A percentile compares a stretch with the other conserved stretches of the same genome.
These are phyloP conservation scores for Iselma pallidipennis DNA, from an alignment of 2,888 invertebrate genomes.

Conservation along the genomic window DNA sequence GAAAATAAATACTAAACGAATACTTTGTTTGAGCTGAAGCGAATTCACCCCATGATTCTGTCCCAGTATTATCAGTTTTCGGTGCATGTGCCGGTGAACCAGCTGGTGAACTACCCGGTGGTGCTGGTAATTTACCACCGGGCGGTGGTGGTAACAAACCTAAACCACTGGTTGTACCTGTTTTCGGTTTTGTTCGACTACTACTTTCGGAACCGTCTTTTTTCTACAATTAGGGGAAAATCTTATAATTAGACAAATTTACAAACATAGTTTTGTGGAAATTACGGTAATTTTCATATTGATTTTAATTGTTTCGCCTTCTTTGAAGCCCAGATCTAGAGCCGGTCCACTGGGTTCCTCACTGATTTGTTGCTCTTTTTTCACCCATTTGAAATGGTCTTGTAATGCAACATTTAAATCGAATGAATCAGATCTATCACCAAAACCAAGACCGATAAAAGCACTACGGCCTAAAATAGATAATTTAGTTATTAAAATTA, in stretches of 20 bases:
- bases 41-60: constrained; percentile 80
- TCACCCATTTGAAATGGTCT: constrained; percentile 96
- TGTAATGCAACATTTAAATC: constrained; percentile 98
- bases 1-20: constrained; percentile 8
- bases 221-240: constrained; percentile 66
- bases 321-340: constrained; percentile 96
- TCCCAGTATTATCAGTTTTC: constrained; percentile 44
- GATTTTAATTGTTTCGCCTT: constrained; percentile 99
- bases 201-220: constrained; percentile 80
- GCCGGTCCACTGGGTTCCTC: constrained; percentile 82
- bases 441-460: constrained; percentile 96
- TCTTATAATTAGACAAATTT: too few relatives aligned
- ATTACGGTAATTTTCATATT: constrained; percentile 95
- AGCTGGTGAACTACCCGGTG: constrained; percentile 79
- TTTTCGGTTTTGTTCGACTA: constrained; percentile 67
- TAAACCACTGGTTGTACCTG: constrained; percentile 53
- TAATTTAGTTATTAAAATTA: background rate
- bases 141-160: constrained; percentile 81
- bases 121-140: constrained; percentile 74
- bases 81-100: constrained; percentile 66
- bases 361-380: constrained; percentile 78
- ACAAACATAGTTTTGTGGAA: too few relatives aligned
- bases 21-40: constrained; percentile 62
- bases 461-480: constrained; percentile 72
- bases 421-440: constrained; percentile 97